Evolutionary conservation across 2,888 invertebrate species (phyloP).

Genomic region (Venusia cambrica): DNA sequence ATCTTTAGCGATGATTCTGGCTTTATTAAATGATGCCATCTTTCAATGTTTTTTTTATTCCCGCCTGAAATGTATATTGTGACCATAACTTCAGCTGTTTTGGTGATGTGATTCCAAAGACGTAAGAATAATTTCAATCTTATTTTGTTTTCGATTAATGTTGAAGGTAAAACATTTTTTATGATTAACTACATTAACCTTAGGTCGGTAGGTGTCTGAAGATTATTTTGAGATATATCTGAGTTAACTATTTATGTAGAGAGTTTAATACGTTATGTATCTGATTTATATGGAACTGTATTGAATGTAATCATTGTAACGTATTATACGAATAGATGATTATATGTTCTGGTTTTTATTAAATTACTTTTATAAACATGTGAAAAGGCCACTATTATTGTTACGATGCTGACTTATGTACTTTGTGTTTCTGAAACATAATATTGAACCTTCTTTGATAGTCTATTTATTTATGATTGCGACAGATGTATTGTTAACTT

Average conservation of each 20-base stretch:
- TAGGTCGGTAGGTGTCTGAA: no score
- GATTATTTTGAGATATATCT: conserved; percentile 26
- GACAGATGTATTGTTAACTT: no score
- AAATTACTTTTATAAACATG: no score
- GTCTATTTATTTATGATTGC: no score
- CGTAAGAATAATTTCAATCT: conserved; percentile 74
- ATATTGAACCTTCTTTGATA: no score
- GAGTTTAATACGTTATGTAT: conserved; percentile 14
- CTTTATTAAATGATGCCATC: conserved; percentile 26
- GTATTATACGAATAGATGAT: no score
- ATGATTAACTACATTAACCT: conserved; percentile 21
- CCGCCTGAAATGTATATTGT: conserved; percentile 72
- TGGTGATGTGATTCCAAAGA: conserved; percentile 81
- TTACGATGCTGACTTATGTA: no score
- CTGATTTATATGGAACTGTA: no score
- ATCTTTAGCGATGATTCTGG: conserved; percentile 20
- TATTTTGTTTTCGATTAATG: conserved; percentile 39
- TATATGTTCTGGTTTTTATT: no score
- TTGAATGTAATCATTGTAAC: no score
- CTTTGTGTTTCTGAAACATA: no score
- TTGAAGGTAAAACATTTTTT: conserved; percentile 41
- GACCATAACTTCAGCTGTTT: conserved; percentile 77
- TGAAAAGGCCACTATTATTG: no score
- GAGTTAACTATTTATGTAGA: conserved; percentile 27
- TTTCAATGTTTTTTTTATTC: conserved; percentile 49